Evolutionary conservation across 64 coral and sea anemone genomes (phyloP), one percentile per base, ranked within the genome.

Genomic region (Acropora yongei): DNA sequence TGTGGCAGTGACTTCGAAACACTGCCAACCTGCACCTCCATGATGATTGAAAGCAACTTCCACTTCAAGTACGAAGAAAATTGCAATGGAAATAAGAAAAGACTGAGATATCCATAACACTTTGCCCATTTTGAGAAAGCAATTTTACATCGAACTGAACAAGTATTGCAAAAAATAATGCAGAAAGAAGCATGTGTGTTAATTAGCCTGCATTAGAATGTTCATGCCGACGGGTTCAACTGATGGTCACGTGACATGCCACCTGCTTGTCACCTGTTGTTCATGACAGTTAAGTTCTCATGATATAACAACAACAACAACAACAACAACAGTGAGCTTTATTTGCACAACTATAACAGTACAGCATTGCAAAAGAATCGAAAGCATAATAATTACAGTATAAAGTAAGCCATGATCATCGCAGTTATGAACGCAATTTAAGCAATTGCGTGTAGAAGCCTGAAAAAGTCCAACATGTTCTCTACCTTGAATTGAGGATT

Each of bases 41-140:
- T 39, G 44, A 2, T 8, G 44, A 8, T 85, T 7, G 1, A 71
- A 71, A 40, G 17, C 44, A 2, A 71, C 44, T 71, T 85, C 61
- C 44, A 69, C 82, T 13, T 41, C 82, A 10, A 85, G 17, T 18
- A 71, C 47, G 65, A 85, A 2, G 17, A 85, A 85, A 47, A 85
- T 69, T 4, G 82, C 82, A 14, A 48, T 6, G 5, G 82, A 68
- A 19, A 85, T 13, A 8, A 85, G 18, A 6, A 46, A 85, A 10
- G 65, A 71, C 63, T 85, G 82, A 2, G 63, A 43, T n/a, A 85
- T 10, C 61, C 82, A 85, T 1, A 71, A 14, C 20, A 69, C 6
- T 5, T 68, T 0, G 17, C 16, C 18, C 82, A 85, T 85, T 44
- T 20, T 17, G 57, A 5, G 20, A 4, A 63, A 3, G 12, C 17